These are phyloP conservation scores for Thalassoma bifasciatum DNA, from an alignment of 2,113 vertebrate genomes.

Conservation along the genomic window DNA sequence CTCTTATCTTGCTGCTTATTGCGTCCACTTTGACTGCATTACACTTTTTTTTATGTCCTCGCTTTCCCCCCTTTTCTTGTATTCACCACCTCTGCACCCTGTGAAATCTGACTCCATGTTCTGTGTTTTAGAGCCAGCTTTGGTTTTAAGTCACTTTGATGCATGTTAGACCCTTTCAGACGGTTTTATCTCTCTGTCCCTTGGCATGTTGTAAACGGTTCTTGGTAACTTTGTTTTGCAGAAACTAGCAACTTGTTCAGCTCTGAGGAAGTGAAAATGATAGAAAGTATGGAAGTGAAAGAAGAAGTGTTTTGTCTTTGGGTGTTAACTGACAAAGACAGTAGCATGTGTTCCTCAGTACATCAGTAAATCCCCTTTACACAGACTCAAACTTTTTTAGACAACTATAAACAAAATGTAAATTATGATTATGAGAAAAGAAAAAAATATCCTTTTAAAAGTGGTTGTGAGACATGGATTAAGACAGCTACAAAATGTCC, in stretches of 20 bases:
- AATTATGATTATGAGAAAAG: neutral
- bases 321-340: conserved; percentile 36
- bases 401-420: neutral
- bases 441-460: too few relatives aligned
- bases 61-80: neutral
- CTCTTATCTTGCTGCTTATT: conserved; percentile 13
- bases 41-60: neutral
- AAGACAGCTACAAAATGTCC: too few relatives aligned
- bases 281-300: conserved; percentile 52
- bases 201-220: neutral
- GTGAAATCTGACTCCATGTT: conserved; percentile 22
- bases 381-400: neutral
- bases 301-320: conserved; percentile 50
- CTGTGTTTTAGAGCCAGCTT: conserved; percentile 30
- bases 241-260: neutral
- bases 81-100: conserved; percentile 26
- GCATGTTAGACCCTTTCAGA: conserved; percentile 10
- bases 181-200: neutral
- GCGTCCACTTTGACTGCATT: conserved; percentile 22
- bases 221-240: neutral
- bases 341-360: conserved; percentile 40
- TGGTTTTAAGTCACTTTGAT: conserved; percentile 42
- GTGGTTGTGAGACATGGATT: neutral
- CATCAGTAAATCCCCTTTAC: conserved; percentile 12
- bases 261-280: conserved; percentile 52